Percentiles rank a stretch among this genome's conserved stretches.
phyloP scores from a whole-genome alignment of 2,113 vertebrate genomes.

The Peucedramus taeniatus region DNA sequence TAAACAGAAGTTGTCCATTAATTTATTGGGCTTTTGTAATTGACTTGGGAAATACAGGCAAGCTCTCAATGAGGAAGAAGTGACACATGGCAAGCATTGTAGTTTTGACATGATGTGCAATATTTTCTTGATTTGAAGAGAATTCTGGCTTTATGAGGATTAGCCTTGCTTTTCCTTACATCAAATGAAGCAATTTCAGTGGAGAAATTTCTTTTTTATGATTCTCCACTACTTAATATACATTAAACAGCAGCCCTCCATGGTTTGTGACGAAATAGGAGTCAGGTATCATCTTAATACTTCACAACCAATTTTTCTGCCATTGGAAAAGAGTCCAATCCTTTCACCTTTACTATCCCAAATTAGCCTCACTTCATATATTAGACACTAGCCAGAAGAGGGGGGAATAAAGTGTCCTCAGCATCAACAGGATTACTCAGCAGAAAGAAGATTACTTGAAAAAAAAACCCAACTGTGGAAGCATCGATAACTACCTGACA shows the following conservation, averaged over 20 bases:
- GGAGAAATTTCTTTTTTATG: background rate
- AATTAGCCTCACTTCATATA: background rate
- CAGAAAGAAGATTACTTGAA: background rate
- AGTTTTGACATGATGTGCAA: background rate
- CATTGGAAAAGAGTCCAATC: background rate
- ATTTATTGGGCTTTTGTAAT: background rate
- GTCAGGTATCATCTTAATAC: background rate
- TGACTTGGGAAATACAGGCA: background rate
- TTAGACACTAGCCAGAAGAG: background rate
- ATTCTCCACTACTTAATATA: background rate
- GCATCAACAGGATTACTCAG: background rate
- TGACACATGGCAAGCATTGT: background rate
- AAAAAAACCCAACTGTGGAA: background rate
- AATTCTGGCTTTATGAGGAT: background rate
- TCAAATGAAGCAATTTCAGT: background rate
- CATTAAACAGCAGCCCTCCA: background rate
- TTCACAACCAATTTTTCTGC: background rate
- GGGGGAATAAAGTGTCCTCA: background rate
- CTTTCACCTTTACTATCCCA: conserved; percentile 2
- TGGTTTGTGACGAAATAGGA: background rate
- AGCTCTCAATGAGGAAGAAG: background rate
- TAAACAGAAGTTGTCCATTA: conserved; percentile 3
- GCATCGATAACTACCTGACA: background rate
- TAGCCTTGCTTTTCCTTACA: background rate
- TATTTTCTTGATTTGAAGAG: background rate